phyloP scores from a whole-genome alignment of 92 coral and sea anemone species.

The Porites rus region DNA sequence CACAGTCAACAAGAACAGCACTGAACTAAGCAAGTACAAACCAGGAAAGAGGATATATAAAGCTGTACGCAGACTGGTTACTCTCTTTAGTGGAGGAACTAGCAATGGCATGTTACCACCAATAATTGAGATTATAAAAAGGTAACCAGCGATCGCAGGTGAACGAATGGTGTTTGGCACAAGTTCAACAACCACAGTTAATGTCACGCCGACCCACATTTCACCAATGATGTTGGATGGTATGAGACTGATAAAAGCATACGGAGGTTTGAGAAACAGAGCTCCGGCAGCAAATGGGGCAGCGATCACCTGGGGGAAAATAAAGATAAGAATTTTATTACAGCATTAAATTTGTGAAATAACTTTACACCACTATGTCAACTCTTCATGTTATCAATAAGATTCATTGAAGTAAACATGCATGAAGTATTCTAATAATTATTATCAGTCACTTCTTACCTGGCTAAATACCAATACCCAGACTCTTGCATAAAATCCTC shows the following conservation, averaged over 20 bases:
- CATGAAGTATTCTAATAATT: no score
- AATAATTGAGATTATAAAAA: conserved; percentile 88
- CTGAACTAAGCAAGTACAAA: conserved; percentile 88
- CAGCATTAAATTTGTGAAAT: neutral
- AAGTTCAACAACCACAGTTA: conserved; percentile 94
- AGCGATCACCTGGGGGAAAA: conserved; percentile 74
- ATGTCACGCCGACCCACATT: conserved; percentile 99
- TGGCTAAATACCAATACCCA: conserved; percentile 97
- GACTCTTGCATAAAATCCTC: conserved; percentile 91
- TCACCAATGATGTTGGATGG: conserved; percentile 95
- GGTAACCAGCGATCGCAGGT: conserved; percentile 87
- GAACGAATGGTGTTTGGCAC: conserved; percentile 91
- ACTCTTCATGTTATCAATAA: neutral
- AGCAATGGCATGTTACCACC: conserved; percentile 93
- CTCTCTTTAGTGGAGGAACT: conserved; percentile 83
- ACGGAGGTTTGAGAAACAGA: conserved; percentile 88
- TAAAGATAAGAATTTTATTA: neutral
- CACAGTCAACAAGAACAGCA: conserved; percentile 85
- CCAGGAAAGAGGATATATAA: conserved; percentile 92
- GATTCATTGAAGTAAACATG: no score
- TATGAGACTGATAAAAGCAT: conserved; percentile 91
- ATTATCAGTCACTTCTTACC: conserved; percentile 47
- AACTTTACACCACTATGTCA: neutral
- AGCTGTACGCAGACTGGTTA: conserved; percentile 84
- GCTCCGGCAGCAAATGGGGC: conserved; percentile 99